A percentile compares a stretch with the other conserved stretches of the same genome.
Evolutionary conservation across 2,888 invertebrate species (phyloP).

Genomic region (Philereme vetulata): DNA sequence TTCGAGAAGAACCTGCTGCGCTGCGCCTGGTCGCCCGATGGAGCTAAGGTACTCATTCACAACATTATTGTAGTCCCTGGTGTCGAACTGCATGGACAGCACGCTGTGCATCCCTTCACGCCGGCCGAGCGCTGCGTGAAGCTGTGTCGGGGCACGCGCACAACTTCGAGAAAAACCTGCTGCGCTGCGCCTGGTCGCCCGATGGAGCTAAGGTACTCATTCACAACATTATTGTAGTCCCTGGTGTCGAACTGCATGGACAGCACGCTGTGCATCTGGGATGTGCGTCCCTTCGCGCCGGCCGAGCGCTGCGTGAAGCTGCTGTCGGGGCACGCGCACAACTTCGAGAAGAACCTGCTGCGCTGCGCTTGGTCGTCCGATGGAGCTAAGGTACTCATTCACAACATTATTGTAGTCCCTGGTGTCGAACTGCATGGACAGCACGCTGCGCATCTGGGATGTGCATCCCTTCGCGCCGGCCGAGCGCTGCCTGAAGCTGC

Average conservation of each 20-base stretch:
- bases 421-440: constrained; percentile 98
- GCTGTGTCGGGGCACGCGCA: constrained; percentile 96
- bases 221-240: no score
- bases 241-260: no score
- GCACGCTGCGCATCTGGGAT: constrained; percentile 97
- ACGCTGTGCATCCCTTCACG: constrained; percentile 95
- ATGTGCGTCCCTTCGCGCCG: constrained; percentile 97
- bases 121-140: constrained; percentile 97
- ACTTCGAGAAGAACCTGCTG: constrained; percentile 98
- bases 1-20: constrained; percentile 98
- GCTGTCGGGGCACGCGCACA: constrained; percentile 96
- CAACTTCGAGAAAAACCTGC: constrained; percentile 98
- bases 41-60: constrained; percentile 87
- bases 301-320: constrained; percentile 96
- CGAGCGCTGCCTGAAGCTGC: constrained; percentile 96
- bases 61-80: no score
- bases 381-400: constrained; percentile 95
- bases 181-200: constrained; percentile 96
- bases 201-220: constrained; percentile 96
- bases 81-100: constrained; percentile 85
- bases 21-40: constrained; percentile 97
- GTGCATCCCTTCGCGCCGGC: constrained; percentile 96
- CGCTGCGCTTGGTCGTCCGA: constrained; percentile 97
- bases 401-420: no score
- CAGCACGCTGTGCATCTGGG: constrained; percentile 97